Base-by-base conservation (phyloP, 2,113 vertebrate species). In the Pomatorhinus ruficollis region DNA sequence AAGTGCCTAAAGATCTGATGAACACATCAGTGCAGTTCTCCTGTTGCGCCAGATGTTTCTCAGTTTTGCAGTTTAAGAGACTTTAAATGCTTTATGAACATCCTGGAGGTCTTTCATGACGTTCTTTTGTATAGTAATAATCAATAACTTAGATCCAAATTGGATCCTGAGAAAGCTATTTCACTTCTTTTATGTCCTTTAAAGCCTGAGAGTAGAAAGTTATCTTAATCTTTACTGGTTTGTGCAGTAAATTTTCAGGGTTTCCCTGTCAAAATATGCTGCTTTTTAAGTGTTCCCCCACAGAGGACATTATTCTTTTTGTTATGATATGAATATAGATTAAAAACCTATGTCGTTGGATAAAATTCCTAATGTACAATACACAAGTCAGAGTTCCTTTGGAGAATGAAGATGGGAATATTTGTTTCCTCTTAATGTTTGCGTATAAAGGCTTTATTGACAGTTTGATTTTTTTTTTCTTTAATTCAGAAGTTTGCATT, bases 381-480 rank as follows among this genome's bases (percentile, higher is more conserved):
- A 28, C 28, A 49, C 6, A 91, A 70, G 42, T 42, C 19, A 85
- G 30, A n/a, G 19, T 52, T 84, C n/a, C 50, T 87, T 76, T 74
- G 33, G 47, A 87, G 33, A 75, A 30, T 27, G 25, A 65, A 82
- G 50, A 35, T 6, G 23, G 39, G 27, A 70, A 15, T 49, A 30
- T 63, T 85, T 83, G 9, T 54, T 77, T 86, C 64, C 37, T 83
- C 18, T 85, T 61, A 83, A 21, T 75, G 60, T 90, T 90, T 90
- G 28, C 22, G 65, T 87, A 60, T 75, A 88, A 93, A 91, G 15
- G 39, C 42, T 90, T 93, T 93, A 92, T 60, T 93, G 80, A 72
- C 22, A 64, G 5, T 53, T 83, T 47, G 44, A 1, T n/a, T 7
- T 61, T 85, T 69, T 69, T 59, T 35, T 72, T 40, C 42, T 42